A percentile compares a stretch with the other conserved stretches of the same genome.
Conservation (phyloP, 2,113 vertebrate genomes). For the Pardalotus punctatus region DNA sequence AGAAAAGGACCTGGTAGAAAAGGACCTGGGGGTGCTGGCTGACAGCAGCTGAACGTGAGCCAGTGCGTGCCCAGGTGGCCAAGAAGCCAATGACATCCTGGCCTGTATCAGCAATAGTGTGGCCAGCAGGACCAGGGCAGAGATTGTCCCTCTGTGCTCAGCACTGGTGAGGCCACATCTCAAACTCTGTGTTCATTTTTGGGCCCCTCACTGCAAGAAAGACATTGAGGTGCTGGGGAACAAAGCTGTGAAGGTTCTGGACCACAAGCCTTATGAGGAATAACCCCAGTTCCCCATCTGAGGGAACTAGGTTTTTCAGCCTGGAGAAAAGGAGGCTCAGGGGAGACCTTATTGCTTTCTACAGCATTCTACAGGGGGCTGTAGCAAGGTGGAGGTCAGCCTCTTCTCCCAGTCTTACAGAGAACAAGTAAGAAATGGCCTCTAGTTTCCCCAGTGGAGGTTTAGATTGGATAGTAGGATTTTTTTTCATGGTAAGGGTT, state of each 20-base stretch:
- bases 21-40: background rate
- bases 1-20: no score
- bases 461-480: background rate
- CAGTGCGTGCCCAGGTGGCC: fast-evolving
- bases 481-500: background rate
- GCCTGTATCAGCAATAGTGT: fast-evolving
- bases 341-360: fast-evolving
- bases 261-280: background rate
- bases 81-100: background rate
- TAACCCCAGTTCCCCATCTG: no score
- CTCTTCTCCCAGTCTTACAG: background rate
- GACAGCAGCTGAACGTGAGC: background rate
- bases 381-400: background rate
- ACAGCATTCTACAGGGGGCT: fast-evolving
- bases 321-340: background rate
- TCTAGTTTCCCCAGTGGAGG: background rate
- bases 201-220: fast-evolving
- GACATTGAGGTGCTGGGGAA: background rate
- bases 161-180: background rate
- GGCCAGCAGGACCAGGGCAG: background rate
- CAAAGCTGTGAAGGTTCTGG: background rate
- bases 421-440: background rate
- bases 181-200: background rate
- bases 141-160: fast-evolving
- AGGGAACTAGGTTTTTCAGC: background rate